Evolutionary conservation across 2,113 vertebrate species (phyloP).

Genomic region (Cavia porcellus): DNA sequence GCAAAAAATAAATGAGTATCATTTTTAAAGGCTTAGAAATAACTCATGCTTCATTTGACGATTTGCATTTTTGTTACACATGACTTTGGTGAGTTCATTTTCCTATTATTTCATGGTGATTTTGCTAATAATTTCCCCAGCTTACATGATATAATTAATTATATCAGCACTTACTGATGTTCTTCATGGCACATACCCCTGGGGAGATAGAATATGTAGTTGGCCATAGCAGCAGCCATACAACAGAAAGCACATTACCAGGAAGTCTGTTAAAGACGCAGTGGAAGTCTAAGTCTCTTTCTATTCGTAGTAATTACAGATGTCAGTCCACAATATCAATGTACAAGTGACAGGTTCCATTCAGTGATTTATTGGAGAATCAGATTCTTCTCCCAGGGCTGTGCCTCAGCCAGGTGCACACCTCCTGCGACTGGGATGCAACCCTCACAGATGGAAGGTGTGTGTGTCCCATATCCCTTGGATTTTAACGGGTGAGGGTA

Average conservation of each 20-base stretch:
- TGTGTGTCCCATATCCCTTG: not conserved
- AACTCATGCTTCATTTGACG: not conserved
- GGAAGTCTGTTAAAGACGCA: conserved; percentile 8
- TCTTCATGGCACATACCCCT: conserved; percentile 28
- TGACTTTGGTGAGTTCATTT: conserved; percentile 37
- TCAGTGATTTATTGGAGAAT: conserved; percentile 12
- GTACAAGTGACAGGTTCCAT: not conserved
- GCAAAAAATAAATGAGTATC: not conserved
- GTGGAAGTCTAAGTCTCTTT: not conserved
- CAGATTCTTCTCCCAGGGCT: not conserved
- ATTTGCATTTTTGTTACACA: not conserved
- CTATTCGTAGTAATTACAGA: conserved; percentile 1
- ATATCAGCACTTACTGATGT: conserved; percentile 19
- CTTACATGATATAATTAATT: conserved; percentile 34
- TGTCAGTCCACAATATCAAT: not conserved
- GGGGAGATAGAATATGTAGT: conserved; percentile 14
- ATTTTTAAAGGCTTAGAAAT: conserved; percentile 33
- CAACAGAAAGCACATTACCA: not conserved
- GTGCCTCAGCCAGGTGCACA: not conserved
- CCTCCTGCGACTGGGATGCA: not conserved
- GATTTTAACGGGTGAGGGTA: not conserved
- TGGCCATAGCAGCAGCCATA: not conserved
- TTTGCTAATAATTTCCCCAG: not conserved
- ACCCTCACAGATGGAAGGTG: not conserved
- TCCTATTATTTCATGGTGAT: not conserved